These are phyloP conservation scores for Cyanoramphus novaezelandiae DNA, from an alignment of 2,113 vertebrate genomes.

Conservation along the genomic window DNA sequence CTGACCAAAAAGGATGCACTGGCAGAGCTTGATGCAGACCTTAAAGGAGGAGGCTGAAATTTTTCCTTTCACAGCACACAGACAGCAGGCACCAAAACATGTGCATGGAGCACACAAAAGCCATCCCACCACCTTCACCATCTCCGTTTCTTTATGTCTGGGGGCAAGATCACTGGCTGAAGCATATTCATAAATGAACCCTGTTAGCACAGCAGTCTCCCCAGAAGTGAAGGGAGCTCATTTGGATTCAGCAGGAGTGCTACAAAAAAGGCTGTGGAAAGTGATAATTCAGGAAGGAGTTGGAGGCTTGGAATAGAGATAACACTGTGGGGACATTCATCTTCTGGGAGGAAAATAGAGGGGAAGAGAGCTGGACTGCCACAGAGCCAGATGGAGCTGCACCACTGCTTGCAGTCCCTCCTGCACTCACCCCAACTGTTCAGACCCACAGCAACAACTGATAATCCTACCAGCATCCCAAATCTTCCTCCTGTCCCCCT, in stretches of 20 bases:
- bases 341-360: background rate
- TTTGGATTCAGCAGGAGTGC: background rate
- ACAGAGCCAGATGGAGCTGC: background rate
- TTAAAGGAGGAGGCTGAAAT: background rate
- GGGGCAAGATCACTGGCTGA: background rate
- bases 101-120: background rate
- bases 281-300: background rate
- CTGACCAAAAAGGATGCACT: background rate
- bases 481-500: background rate
- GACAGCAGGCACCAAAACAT: accelerated
- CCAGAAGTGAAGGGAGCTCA: background rate
- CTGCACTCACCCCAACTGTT: accelerated
- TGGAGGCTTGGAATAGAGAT: background rate
- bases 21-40: background rate
- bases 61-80: background rate
- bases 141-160: background rate
- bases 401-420: background rate
- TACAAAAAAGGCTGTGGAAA: background rate
- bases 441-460: background rate
- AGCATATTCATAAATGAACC: accelerated
- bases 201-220: background rate
- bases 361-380: background rate
- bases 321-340: background rate
- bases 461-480: background rate
- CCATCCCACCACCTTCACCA: background rate